Evolutionary conservation across 92 coral and sea anemone genomes (phyloP), one percentile per base, ranked within the genome.

Genomic region (Porites evermanni): DNA sequence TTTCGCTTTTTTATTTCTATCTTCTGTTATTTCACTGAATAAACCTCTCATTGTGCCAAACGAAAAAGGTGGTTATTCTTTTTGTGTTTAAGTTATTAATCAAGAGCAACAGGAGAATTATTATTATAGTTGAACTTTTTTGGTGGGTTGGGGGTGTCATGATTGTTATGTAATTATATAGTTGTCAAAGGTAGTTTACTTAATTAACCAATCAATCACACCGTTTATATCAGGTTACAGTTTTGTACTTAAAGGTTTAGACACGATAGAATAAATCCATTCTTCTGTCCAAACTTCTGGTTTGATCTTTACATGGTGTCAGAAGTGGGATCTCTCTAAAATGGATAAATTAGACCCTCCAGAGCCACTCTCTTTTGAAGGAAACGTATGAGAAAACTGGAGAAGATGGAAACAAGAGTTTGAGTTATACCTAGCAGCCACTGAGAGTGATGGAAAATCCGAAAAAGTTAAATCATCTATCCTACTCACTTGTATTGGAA

Each of bases 321-420:
- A 54, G 59, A 54, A 3, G 59, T 54, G 59, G 59, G 59, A 54
- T 54, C 78, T 86, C 85, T 86, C 89, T 77, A 84, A 82, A 74
- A 87, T 88, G 88, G 81, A 88, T 63, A 88, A 75, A 18, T 63
- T 85, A 58, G 67, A 60, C 63, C 93, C 89, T 16, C 93, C 93
- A 66, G 74, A 87, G 72, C 80, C 84, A 50, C 78, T 86, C 44
- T 50, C 70, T 14, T 82, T 91, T 32, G 86, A 91, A 76, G 88
- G 88, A 20, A 91, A 91, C 29, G 50, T 82, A 7, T 29, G 88
- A 13, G 88, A 82, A 50, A 64, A 79, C 19, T 91, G 88, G 93
- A 72, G 59, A 58, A 67, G 83, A 8, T 86, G 86, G 90, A 75
- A 82, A 59, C 88, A 90, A 65, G 83, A 86, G 69, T 86, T 86